Evolutionary conservation across 2,888 invertebrate genomes (phyloP).

Genomic region (Netelia fuscicornis): DNA sequence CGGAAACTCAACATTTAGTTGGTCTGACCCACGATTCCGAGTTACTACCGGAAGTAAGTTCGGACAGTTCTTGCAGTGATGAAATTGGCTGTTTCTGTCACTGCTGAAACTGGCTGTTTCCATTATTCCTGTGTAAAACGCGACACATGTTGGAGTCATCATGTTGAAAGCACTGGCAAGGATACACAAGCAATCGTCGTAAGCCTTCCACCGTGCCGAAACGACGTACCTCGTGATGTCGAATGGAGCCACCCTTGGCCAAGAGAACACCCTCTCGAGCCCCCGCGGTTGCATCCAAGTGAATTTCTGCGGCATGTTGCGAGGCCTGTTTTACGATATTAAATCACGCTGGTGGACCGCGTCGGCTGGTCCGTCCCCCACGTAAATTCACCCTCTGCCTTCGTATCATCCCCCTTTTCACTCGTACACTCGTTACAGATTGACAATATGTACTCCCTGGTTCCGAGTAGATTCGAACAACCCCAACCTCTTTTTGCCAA

Average conservation of each 20-base stretch:
- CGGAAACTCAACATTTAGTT: not conserved
- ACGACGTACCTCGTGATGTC: conserved; percentile 50
- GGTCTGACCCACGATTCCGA: not conserved
- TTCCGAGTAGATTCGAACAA: conserved; percentile 28
- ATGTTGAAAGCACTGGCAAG: conserved; percentile 40
- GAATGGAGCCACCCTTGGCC: conserved; percentile 30
- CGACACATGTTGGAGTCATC: conserved; percentile 87
- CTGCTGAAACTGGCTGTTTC: not conserved
- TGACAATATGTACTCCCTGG: conserved; percentile 49
- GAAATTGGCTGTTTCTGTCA: conserved; percentile 11
- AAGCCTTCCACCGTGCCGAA: conserved; percentile 27
- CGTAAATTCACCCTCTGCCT: conserved; percentile 48
- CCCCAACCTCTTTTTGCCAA: conserved; percentile 14
- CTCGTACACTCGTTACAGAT: conserved; percentile 43
- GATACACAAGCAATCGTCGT: conserved; percentile 17
- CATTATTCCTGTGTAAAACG: not conserved
- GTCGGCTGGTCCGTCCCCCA: conserved; percentile 41
- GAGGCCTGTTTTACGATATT: conserved; percentile 76
- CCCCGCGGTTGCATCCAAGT: conserved; percentile 59
- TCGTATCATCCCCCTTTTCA: conserved; percentile 30
- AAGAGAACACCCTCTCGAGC: conserved; percentile 8
- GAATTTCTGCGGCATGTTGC: conserved; percentile 76
- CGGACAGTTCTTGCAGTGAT: not conserved
- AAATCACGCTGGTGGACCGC: conserved; percentile 73
- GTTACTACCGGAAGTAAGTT: conserved; percentile 7